Base-by-base conservation (phyloP, 2,888 invertebrate species). In the Scaptomyza cyrtandrae region DNA sequence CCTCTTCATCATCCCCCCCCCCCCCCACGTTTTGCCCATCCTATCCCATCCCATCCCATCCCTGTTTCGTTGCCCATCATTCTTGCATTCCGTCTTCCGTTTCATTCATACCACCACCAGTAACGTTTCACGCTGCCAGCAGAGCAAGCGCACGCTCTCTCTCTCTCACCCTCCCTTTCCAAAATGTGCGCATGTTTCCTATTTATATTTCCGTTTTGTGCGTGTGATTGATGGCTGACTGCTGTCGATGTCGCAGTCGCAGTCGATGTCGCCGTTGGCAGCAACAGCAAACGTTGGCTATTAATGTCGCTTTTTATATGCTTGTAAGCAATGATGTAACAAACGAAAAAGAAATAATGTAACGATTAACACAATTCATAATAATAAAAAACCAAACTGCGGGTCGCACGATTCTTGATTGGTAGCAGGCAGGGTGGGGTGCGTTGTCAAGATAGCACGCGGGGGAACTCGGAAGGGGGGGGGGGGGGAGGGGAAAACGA, bases 201-300 rank as follows among this genome's bases (percentile, higher is more conserved):
- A 76, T 80, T 83, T 86, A 78, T 85, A 80, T 85, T 85, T 85
- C 88, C 85, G 88, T 75, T 80, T 84, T 79, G 67, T 75, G 71
- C 72, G 81, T 73, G 70, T 88, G 89, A 85, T 84, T 85, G 84
- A 86, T 85, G 88, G 75, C 71, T 50, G 74, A 72, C 88, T 88
- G 80, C 71, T 82, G 74, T 62, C 56, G 56, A 56, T 6, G 61
- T 48, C 33, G 46, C 45, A 24, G 54, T 31, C 35, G 31, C 14
- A 4, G 41, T 45, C 50, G 16, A 27, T 4, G 49, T 45, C 35
- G 50, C 45, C 35, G 54, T 29, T 33, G 33, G 3, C 31, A 52
- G 45, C 39, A 16, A 41, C 52, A 43, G 37, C 71, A 50, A 39
- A 44, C 56, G 45, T 59, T 49, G 73, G 46, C 78, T 72, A 60